These are phyloP conservation scores for Bactericera cockerelli DNA, from an alignment of 1,140 invertebrate genomes.

Conservation along the genomic window DNA sequence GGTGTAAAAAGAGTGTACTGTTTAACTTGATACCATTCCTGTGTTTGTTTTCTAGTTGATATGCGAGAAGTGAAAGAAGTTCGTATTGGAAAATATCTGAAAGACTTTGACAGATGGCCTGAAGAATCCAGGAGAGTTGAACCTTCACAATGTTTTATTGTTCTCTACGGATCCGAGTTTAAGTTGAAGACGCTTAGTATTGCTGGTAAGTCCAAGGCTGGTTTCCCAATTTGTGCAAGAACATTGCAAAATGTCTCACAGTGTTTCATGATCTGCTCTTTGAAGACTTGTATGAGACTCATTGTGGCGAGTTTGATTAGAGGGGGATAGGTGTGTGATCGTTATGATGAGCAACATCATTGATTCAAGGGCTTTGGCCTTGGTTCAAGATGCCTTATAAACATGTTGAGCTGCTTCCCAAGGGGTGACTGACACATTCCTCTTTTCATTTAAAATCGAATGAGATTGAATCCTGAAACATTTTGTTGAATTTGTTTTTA, in stretches of 20 bases:
- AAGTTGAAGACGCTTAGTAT: constrained; percentile 79
- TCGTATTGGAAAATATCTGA: constrained; percentile 67
- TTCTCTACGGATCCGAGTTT: constrained; percentile 83
- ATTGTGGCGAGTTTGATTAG: background rate
- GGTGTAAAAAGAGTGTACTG: too few species aligned
- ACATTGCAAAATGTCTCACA: constrained; percentile 14
- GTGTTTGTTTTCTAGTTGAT: constrained; percentile 39
- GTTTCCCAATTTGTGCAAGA: too few species aligned
- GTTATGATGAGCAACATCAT: background rate
- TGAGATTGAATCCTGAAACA: too few species aligned
- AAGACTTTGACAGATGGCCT: constrained; percentile 84
- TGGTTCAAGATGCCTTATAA: background rate
- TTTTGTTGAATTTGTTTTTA: too few species aligned
- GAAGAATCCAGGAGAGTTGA: constrained; percentile 74
- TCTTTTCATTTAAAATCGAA: too few species aligned
- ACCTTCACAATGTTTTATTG: constrained; percentile 64
- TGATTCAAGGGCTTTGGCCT: background rate
- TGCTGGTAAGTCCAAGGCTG: constrained; percentile 62
- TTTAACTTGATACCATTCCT: too few species aligned
- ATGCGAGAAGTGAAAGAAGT: constrained; percentile 82
- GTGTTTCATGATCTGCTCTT: background rate
- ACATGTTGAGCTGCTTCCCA: too few species aligned
- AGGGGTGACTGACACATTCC: too few species aligned
- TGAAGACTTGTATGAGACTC: background rate
- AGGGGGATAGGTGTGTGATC: background rate